Conservation (phyloP, 2,113 vertebrate genomes). For the Ciconia maguari region DNA sequence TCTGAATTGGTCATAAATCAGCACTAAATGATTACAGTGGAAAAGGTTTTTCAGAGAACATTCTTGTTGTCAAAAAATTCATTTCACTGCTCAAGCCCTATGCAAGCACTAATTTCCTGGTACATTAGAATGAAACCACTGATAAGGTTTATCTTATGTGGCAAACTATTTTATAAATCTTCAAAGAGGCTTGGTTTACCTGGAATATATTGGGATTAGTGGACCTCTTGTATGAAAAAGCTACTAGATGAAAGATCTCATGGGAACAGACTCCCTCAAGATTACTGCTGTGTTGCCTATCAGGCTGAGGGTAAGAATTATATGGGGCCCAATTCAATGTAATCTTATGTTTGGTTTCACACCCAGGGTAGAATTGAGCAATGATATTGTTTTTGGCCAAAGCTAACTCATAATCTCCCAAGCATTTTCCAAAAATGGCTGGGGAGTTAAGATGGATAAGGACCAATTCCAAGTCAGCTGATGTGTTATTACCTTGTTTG, state of each 20-base stretch:
- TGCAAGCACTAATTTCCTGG: neutral
- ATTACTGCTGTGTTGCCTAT: neutral
- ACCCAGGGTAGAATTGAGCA: neutral
- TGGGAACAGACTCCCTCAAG: neutral
- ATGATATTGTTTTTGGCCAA: rapidly evolving
- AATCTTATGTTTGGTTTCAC: neutral
- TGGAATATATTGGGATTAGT: neutral
- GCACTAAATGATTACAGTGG: neutral
- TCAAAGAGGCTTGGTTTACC: neutral
- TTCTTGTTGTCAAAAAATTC: neutral
- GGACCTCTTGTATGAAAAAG: neutral
- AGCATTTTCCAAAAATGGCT: neutral
- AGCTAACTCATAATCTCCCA: neutral
- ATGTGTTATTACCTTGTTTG: neutral
- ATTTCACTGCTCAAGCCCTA: neutral
- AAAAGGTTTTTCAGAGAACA: neutral
- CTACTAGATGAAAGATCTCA: neutral
- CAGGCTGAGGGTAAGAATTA: neutral
- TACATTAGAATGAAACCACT: neutral
- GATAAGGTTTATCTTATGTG: neutral
- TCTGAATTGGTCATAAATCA: neutral
- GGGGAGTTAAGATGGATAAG: neutral
- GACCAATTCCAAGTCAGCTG: neutral
- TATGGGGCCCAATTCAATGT: neutral
- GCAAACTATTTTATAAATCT: neutral